phyloP scores from a whole-genome alignment of 2,113 vertebrate genomes.

The Pseudorhombus dupliciocellatus region DNA sequence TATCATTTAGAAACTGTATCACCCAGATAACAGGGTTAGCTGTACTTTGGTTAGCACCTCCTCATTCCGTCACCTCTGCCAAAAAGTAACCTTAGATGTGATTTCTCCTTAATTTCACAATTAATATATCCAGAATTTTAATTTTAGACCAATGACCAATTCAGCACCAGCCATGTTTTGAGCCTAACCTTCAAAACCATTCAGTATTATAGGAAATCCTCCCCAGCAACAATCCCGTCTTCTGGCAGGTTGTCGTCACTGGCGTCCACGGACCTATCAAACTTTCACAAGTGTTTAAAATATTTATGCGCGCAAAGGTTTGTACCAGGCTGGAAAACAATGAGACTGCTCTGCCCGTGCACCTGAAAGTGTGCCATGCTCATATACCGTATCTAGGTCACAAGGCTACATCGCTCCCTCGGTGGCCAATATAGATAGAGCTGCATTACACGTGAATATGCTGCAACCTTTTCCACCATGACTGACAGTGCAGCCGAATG shows the following conservation, averaged over 20 bases:
- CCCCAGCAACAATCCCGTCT: constrained; percentile 39
- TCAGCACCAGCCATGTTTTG: background rate
- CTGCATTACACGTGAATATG: constrained; percentile 27
- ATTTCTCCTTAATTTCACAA: too few relatives aligned
- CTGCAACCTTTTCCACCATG: constrained; percentile 15
- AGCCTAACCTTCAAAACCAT: background rate
- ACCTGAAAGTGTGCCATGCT: constrained; percentile 71
- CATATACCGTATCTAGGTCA: constrained; percentile 48
- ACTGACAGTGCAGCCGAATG: constrained; percentile 37
- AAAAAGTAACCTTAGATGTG: too few relatives aligned
- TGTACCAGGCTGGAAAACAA: constrained; percentile 61
- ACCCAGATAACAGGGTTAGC: constrained; percentile 9
- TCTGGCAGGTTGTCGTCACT: constrained; percentile 33
- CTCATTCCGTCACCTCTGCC: background rate
- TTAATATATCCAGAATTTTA: too few relatives aligned
- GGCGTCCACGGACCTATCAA: constrained; percentile 63
- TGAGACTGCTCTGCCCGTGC: constrained; percentile 47
- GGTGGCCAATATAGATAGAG: constrained; percentile 40
- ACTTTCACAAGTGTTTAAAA: constrained; percentile 76
- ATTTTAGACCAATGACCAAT: too few relatives aligned
- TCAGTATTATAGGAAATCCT: background rate
- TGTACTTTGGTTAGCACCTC: constrained; percentile 27
- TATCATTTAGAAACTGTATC: constrained; percentile 44
- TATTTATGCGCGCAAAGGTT: constrained; percentile 73
- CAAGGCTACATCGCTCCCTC: constrained; percentile 33